Evolutionary conservation across 2,113 vertebrate species (phyloP).

Genomic region (Camelus bactrianus): DNA sequence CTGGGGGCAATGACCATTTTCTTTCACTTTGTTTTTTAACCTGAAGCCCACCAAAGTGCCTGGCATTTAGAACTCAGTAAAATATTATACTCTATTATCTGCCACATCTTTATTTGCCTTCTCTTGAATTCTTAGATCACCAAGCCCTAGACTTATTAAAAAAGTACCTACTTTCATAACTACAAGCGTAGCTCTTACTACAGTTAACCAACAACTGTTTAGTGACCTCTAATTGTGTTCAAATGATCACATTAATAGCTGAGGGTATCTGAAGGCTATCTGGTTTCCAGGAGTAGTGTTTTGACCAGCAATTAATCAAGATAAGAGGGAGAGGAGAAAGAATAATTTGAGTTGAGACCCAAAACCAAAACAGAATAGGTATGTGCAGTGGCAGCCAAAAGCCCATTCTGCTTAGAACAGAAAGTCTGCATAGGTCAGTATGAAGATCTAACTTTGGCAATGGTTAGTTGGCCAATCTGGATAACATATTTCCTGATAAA

Average conservation of each 20-base stretch:
- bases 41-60: neutral
- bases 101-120: neutral
- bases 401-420: neutral
- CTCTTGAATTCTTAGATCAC: neutral
- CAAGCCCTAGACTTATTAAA: neutral
- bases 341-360: neutral
- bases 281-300: neutral
- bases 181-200: neutral
- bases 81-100: neutral
- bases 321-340: neutral
- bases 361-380: neutral
- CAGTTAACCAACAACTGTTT: neutral
- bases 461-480: neutral
- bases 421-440: neutral
- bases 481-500: neutral
- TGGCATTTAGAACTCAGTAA: neutral
- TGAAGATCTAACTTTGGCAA: neutral
- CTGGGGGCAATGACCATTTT: neutral
- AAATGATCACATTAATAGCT: neutral
- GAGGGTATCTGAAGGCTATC: neutral
- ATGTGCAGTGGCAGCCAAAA: neutral
- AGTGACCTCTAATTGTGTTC: neutral
- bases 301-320: conserved; percentile 1
- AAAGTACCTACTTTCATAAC: neutral
- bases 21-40: neutral